phyloP scores from a whole-genome alignment of 2,797 vertebrate genomes.

The Mycteria americana region DNA sequence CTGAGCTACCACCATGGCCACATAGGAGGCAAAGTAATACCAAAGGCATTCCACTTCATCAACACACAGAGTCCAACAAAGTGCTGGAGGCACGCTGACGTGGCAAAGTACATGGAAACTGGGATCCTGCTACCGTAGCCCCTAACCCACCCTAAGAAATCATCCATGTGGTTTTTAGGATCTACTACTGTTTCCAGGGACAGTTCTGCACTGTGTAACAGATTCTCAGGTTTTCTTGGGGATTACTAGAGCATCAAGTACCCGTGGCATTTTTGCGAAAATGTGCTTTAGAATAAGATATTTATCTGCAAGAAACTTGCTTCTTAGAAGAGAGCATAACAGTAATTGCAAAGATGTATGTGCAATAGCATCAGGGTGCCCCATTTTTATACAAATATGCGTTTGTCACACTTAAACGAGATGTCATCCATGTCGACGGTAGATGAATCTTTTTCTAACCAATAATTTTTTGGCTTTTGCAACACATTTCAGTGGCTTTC shows the following conservation, averaged over 20 bases:
- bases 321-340: background rate
- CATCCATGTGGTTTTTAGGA: background rate
- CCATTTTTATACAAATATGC: conserved; percentile 45
- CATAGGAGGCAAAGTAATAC: background rate
- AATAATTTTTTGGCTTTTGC: conserved; percentile 14
- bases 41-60: background rate
- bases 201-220: background rate
- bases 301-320: background rate
- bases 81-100: rapidly evolving
- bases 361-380: conserved; percentile 6
- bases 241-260: background rate
- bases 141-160: background rate
- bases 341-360: conserved; percentile 46
- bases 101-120: background rate
- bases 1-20: background rate
- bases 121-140: background rate
- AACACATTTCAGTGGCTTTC: conserved; percentile 27
- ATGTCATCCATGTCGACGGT: conserved; percentile 34
- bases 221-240: background rate
- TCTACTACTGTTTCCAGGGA: background rate
- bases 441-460: conserved; percentile 39
- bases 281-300: background rate
- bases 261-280: too few species aligned
- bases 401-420: conserved; percentile 70
- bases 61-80: background rate